A percentile compares a stretch with the other conserved stretches of the same genome.
Conservation (phyloP, 1,140 invertebrate genomes). For the Temnothorax curvispinosus region DNA sequence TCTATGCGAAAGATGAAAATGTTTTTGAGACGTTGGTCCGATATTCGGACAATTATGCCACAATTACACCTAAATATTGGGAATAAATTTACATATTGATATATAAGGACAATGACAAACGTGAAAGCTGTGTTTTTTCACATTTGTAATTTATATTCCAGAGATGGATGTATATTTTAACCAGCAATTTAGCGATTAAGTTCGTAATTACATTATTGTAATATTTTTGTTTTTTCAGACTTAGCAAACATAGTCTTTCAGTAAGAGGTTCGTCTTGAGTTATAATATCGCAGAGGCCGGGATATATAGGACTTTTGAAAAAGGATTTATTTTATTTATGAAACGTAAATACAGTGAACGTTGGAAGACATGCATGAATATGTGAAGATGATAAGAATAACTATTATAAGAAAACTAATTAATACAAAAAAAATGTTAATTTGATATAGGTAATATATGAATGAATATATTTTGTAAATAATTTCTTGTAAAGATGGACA, state of each 20-base stretch:
- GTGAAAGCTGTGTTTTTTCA: background rate
- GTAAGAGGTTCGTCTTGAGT: slow-evolving; percentile 70
- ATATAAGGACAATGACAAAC: background rate
- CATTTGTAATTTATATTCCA: slow-evolving; percentile 26
- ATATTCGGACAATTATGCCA: slow-evolving; percentile 10
- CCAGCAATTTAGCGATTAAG: slow-evolving; percentile 28
- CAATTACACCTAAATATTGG: slow-evolving; percentile 4
- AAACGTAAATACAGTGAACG: slow-evolving; percentile 70
- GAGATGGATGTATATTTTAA: slow-evolving; percentile 33
- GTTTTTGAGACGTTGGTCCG: background rate
- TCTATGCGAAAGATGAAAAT: slow-evolving; percentile 41
- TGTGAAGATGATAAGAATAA: slow-evolving; percentile 73
- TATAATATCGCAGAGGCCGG: slow-evolving; percentile 69
- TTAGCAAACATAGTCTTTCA: slow-evolving; percentile 76
- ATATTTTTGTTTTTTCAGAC: slow-evolving; percentile 46
- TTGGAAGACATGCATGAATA: slow-evolving; percentile 78
- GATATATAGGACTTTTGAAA: slow-evolving; percentile 70
- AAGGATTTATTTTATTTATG: slow-evolving; percentile 83
- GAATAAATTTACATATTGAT: slow-evolving; percentile 17
- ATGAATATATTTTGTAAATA: slow-evolving; percentile 86
- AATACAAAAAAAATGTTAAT: slow-evolving; percentile 81
- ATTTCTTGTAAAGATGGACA: slow-evolving; percentile 83
- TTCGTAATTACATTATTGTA: slow-evolving; percentile 34
- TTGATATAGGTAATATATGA: slow-evolving; percentile 85
- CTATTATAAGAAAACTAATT: slow-evolving; percentile 76